These are phyloP conservation scores for Thyatira batis DNA, from an alignment of 2,888 invertebrate genomes.

Conservation along the genomic window DNA sequence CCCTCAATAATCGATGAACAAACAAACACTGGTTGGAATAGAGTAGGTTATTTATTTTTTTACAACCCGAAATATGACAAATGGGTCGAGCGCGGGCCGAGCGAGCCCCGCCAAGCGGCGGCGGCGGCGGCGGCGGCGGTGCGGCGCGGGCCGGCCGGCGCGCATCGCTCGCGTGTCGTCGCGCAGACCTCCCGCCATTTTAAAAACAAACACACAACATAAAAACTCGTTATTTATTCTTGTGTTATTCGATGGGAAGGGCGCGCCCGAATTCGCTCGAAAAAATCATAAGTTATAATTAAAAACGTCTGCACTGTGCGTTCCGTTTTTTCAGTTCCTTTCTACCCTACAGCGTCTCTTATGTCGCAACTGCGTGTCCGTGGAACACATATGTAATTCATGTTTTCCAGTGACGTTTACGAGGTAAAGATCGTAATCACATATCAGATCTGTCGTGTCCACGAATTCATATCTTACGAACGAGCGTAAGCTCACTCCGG, in stretches of 20 bases:
- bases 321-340: conserved; percentile 12
- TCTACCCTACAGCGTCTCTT: background rate
- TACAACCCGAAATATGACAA: conserved; percentile 79
- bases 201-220: conserved; percentile 80
- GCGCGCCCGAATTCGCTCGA: conserved; percentile 77
- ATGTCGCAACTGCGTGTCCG: background rate
- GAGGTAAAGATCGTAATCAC: conserved; percentile 61
- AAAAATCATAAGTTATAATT: conserved; percentile 81
- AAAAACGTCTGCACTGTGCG: conserved; percentile 61
- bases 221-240: conserved; percentile 81
- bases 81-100: conserved; percentile 65
- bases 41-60: conserved; percentile 79
- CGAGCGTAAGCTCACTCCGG: conserved; percentile 63
- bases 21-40: conserved; percentile 76
- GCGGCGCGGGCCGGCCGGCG: conserved; percentile 36
- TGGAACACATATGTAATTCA: conserved; percentile 29
- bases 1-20: conserved; percentile 74
- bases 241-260: conserved; percentile 76
- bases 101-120: conserved; percentile 28
- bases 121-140: conserved; percentile 43
- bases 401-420: conserved; percentile 46
- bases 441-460: conserved; percentile 51
- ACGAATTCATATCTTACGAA: conserved; percentile 59
- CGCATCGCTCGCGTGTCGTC: conserved; percentile 79
- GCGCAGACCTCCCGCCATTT: conserved; percentile 82